phyloP scores from a whole-genome alignment of 2,888 invertebrate genomes.

The Rhamphomyia laevipes region DNA sequence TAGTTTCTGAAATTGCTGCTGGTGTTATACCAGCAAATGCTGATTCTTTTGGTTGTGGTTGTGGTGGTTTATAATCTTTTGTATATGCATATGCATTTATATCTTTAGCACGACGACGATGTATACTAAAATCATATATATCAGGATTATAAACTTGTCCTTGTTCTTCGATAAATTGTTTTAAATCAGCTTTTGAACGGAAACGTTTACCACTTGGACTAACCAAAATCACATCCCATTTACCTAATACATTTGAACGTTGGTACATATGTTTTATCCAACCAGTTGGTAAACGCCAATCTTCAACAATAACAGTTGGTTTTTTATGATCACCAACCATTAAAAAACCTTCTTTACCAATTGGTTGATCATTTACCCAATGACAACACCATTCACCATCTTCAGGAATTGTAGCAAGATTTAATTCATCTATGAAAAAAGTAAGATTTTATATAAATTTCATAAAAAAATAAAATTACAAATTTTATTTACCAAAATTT shows the following conservation, averaged over 20 bases:
- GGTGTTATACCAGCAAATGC: conserved; percentile 20
- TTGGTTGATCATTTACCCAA: conserved; percentile 60
- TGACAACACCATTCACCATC: conserved; percentile 53
- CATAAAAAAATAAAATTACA: neutral
- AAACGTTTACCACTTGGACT: conserved; percentile 51
- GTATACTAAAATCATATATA: conserved; percentile 48
- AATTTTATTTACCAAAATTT: conserved; percentile 24
- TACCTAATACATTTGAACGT: conserved; percentile 55
- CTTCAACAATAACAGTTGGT: conserved; percentile 51
- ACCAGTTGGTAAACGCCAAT: conserved; percentile 58
- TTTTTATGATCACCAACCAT: conserved; percentile 39
- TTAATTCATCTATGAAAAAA: conserved; percentile 28
- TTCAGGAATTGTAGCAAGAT: conserved; percentile 32
- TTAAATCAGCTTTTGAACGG: conserved; percentile 46
- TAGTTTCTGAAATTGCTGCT: conserved; percentile 1
- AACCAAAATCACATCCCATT: conserved; percentile 70
- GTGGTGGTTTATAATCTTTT: conserved; percentile 32
- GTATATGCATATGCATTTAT: conserved; percentile 36
- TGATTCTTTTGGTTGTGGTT: conserved; percentile 19
- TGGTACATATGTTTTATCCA: conserved; percentile 73
- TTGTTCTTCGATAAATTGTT: conserved; percentile 34
- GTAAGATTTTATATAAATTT: neutral
- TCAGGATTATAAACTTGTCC: conserved; percentile 41
- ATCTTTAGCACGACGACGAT: conserved; percentile 39
- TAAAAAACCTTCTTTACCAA: conserved; percentile 42